phyloP scores from a whole-genome alignment of 2,797 vertebrate species.

The Poeciliopsis infans region DNA sequence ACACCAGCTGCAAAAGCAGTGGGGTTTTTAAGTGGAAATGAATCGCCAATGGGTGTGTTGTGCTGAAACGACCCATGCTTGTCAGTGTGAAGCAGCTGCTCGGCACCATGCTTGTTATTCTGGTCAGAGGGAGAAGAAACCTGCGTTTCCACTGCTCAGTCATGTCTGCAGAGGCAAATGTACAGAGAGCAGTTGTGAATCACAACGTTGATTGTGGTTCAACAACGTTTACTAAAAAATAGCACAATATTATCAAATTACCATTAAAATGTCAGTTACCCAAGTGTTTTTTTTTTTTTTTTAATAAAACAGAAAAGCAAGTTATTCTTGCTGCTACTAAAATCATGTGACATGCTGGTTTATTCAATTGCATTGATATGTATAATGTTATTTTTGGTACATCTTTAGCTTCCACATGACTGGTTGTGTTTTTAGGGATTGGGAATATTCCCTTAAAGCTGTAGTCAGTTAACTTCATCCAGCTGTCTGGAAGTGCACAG shows the following conservation, averaged over 20 bases:
- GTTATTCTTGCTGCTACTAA: not conserved
- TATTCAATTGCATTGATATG: not conserved
- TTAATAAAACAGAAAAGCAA: not conserved
- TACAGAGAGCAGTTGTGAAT: slow-evolving; percentile 21
- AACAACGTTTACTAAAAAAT: not conserved
- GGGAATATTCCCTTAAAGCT: not conserved
- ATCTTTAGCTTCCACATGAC: not conserved
- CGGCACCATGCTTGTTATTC: slow-evolving; percentile 70
- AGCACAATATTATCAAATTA: not conserved
- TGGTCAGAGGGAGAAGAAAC: slow-evolving; percentile 59
- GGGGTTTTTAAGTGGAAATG: slow-evolving; percentile 5
- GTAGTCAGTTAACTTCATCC: not conserved
- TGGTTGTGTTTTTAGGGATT: not conserved
- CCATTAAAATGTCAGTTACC: not conserved
- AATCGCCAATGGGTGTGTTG: slow-evolving; percentile 8
- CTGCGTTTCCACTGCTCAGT: slow-evolving; percentile 40
- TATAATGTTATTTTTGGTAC: not conserved
- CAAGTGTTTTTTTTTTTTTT: not conserved
- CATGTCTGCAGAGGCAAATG: slow-evolving; percentile 32
- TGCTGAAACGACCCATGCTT: slow-evolving; percentile 21
- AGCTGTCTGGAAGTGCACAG: slow-evolving; percentile 1
- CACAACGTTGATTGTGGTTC: not conserved
- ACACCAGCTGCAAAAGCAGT: not conserved
- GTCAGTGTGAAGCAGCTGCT: slow-evolving; percentile 60
- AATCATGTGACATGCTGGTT: not conserved